Conservation (phyloP, 2,113 vertebrate genomes). For the Pterophyllum scalare region DNA sequence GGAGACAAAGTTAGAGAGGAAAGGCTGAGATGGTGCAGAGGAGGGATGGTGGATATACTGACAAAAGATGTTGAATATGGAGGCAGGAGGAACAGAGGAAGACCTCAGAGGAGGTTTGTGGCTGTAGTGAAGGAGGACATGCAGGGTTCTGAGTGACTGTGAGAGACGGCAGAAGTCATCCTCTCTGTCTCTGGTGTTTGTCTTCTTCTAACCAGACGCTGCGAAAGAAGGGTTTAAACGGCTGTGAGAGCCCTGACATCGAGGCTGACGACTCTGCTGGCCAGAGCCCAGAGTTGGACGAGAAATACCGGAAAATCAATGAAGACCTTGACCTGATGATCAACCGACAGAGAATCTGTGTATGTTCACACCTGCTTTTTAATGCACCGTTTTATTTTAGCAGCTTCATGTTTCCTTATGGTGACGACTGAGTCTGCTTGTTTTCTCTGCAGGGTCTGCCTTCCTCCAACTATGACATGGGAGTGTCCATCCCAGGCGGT, state of each 20-base stretch:
- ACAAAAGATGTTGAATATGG: not conserved
- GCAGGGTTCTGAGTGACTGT: not conserved
- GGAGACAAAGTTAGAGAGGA: not conserved
- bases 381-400: too few relatives aligned
- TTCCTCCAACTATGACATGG: conserved; percentile 94
- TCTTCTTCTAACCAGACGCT: conserved; percentile 83
- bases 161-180: not conserved
- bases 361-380: conserved; percentile 83
- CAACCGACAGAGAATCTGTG: conserved; percentile 97
- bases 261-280: conserved; percentile 98
- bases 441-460: conserved; percentile 86
- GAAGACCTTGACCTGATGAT: conserved; percentile 99
- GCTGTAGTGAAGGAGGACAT: too few relatives aligned
- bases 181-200: not conserved
- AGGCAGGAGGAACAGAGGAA: too few relatives aligned
- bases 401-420: not conserved
- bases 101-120: too few relatives aligned
- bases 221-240: conserved; percentile 98
- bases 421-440: not conserved
- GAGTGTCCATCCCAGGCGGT: conserved; percentile 88
- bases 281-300: conserved; percentile 97
- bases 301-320: conserved; percentile 98
- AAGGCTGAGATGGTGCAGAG: not conserved
- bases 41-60: not conserved
- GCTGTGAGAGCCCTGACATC: conserved; percentile 97